Conservation (phyloP, 2,888 invertebrate species). For the Phortica okadai region DNA sequence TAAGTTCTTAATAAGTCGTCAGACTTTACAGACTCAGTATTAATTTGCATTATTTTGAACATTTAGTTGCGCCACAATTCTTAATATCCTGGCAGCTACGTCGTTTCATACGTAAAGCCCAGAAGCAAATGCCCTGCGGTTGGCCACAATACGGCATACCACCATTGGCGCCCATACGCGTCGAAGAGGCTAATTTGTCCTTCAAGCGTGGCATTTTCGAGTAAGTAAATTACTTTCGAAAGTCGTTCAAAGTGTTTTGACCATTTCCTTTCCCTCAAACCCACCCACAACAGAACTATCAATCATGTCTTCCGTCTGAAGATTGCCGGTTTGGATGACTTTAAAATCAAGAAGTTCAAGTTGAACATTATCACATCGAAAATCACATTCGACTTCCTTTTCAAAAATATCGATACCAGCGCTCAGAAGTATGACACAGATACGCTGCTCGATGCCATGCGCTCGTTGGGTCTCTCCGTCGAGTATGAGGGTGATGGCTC, state of each 20-base stretch:
- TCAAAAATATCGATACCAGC: constrained; percentile 63
- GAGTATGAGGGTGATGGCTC: constrained; percentile 68
- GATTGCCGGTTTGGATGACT: constrained; percentile 68
- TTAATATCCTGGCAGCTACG: constrained; percentile 69
- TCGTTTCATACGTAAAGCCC: constrained; percentile 63
- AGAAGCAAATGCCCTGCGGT: constrained; percentile 71
- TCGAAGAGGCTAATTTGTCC: constrained; percentile 54
- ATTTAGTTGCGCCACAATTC: constrained; percentile 57
- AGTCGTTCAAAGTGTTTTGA: not conserved
- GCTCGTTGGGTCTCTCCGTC: constrained; percentile 61
- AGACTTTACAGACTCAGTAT: not conserved
- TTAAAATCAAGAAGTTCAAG: constrained; percentile 65
- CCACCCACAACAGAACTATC: constrained; percentile 52
- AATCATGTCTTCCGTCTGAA: constrained; percentile 62
- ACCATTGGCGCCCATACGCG: constrained; percentile 64
- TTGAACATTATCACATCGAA: constrained; percentile 64
- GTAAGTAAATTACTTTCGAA: constrained; percentile 42
- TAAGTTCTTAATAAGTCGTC: constrained; percentile 48
- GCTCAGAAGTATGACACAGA: constrained; percentile 67
- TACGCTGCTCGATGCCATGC: constrained; percentile 63
- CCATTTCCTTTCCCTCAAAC: not conserved
- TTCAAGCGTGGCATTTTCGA: constrained; percentile 60
- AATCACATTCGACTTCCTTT: constrained; percentile 65
- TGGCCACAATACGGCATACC: constrained; percentile 65
- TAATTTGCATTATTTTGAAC: constrained; percentile 9